phyloP scores from a whole-genome alignment of 2,113 vertebrate species.

The Todiramphus saurophagus region DNA sequence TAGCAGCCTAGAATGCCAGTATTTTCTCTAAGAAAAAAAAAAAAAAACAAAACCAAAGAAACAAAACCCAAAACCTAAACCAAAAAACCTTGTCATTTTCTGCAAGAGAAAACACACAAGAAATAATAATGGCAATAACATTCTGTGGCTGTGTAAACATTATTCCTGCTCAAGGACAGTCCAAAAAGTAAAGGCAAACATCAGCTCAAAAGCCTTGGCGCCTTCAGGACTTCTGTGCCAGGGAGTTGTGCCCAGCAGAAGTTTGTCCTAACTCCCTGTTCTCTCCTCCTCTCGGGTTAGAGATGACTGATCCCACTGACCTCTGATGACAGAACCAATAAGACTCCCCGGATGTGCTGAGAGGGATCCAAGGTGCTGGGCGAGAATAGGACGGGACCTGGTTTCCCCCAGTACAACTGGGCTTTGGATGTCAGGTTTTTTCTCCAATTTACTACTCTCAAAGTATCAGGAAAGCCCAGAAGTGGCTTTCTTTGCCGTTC shows the following conservation, averaged over 20 bases:
- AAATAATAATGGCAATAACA: not conserved
- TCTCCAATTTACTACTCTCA: not conserved
- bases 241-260: not conserved
- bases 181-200: not conserved
- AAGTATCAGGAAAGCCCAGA: not conserved
- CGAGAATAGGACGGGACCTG: accelerated
- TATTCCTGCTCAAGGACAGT: not conserved
- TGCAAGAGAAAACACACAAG: not conserved
- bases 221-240: not conserved
- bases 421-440: not conserved
- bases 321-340: not conserved
- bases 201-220: not conserved
- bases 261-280: not conserved
- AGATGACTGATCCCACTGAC: not conserved
- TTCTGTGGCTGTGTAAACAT: not conserved
- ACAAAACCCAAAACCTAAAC: too few relatives aligned
- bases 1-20: not conserved
- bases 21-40: not conserved
- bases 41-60: too few relatives aligned
- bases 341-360: accelerated
- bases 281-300: not conserved
- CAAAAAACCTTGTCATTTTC: not conserved
- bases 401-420: not conserved
- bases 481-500: not conserved
- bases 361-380: too few relatives aligned